A percentile compares a stretch with the other conserved stretches of the same genome.
These are phyloP conservation scores for Empidonax alnorum DNA, from an alignment of 2,113 vertebrate genomes.

Conservation along the genomic window DNA sequence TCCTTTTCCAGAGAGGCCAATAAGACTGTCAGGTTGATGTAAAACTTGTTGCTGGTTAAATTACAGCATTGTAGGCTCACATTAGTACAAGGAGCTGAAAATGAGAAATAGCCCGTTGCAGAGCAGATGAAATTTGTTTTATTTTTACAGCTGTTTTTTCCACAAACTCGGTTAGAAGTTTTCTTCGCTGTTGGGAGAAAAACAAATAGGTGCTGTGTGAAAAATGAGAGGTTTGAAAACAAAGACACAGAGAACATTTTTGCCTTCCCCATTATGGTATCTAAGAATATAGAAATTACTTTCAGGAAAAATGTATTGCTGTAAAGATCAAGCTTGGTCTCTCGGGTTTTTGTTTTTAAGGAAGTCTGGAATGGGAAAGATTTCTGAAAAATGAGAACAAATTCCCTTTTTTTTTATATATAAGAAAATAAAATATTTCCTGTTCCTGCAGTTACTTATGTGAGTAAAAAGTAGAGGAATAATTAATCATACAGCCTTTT, in stretches of 20 bases:
- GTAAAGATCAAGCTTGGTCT: neutral
- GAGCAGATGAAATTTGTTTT: conserved; percentile 44
- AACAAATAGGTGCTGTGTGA: neutral
- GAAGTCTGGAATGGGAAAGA: neutral
- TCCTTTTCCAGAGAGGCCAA: conserved; percentile 40
- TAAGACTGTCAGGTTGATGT: conserved; percentile 55
- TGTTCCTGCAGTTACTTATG: neutral
- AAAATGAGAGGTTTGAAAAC: neutral
- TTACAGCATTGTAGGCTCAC: conserved; percentile 37
- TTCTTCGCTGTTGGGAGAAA: neutral
- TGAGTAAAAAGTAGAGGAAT: neutral
- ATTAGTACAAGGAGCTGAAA: conserved; percentile 25
- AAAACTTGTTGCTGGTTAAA: conserved; percentile 52
- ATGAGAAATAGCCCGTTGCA: conserved; percentile 40
- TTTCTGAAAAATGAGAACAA: neutral
- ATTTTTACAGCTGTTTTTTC: conserved; percentile 32
- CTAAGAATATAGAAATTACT: neutral
- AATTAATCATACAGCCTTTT: neutral
- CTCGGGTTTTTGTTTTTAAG: neutral
- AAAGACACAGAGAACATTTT: neutral
- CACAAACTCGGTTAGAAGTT: neutral
- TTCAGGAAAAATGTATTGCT: neutral
- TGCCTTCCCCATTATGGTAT: neutral
- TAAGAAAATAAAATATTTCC: neutral
- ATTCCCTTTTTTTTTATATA: neutral